Evolutionary conservation across 1,140 invertebrate species (phyloP), one percentile per base, ranked within the genome.

Genomic region (Littorina saxatilis): DNA sequence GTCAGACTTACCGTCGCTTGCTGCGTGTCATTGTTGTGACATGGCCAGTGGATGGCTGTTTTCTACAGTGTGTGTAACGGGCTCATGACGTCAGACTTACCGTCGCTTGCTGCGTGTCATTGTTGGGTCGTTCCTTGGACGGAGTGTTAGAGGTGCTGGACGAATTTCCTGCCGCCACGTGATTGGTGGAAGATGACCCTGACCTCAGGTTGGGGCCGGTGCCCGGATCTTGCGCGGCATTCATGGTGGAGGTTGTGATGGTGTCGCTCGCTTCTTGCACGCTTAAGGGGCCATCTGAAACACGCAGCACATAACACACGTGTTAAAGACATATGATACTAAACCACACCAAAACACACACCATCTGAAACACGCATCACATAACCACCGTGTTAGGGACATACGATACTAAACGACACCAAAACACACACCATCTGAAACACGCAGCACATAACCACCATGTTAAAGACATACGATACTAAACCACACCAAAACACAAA

Each of bases 231-330:
- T 66, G 72, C 52, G 82, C 63, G 39, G 70, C 79, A 20, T 81
- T 83, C 43, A 83, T 82, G 52, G 55, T 58, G 58, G 81, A 76
- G 79, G 55, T 83, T 43, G 79, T 84, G 55, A 73, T 82, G 81
- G 82, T 66, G 40, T 79, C 80, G 43, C 61, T 81, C 23, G 87
- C 78, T 58, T 89, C 88, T 27, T 85, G 80, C 27, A 88, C 82
- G 79, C 88, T 89, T 37, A 89, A 52, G 52, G 88, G 88, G 37
- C 87, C 87, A 89, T 89, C 87, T 88, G 74, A 35, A 83, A 86
- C 17, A 76, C 13, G 55, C 43, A 43, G 40, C 35, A 70, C 39
- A 5, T 9, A 47, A 47, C 7, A 5, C 43, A 47, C 43, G n/a
- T n/a, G n/a, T n/a, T n/a, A n/a, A n/a, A n/a, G n/a, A n/a, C n/a